A percentile compares a stretch with the other conserved stretches of the same genome.
phyloP scores from a whole-genome alignment of 2,888 invertebrate genomes.

The Tetrapedia diversipes region DNA sequence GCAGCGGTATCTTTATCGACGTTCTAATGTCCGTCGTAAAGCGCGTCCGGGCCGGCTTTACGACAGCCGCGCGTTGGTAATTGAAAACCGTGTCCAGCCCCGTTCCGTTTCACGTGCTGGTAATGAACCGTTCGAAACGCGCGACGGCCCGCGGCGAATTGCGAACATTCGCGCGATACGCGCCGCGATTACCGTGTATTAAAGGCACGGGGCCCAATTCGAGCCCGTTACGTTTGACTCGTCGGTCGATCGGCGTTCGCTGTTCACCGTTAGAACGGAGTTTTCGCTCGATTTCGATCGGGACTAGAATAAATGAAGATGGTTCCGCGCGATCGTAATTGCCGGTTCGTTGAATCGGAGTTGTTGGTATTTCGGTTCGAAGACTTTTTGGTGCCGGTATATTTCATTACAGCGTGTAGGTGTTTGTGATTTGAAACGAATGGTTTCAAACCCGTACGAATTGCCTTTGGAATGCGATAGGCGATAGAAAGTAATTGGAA shows the following conservation, averaged over 20 bases:
- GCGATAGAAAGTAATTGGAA: no score
- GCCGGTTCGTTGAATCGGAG: background rate
- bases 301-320: background rate
- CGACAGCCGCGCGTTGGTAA: constrained; percentile 68
- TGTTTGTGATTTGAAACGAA: no score
- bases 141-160: constrained; percentile 29
- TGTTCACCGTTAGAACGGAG: background rate
- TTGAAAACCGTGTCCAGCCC: constrained; percentile 68
- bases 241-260: constrained; percentile 16
- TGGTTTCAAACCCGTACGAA: no score
- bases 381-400: no score
- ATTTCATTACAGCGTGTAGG: no score
- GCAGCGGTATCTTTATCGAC: constrained; percentile 58
- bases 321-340: background rate
- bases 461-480: no score
- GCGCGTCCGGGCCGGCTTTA: constrained; percentile 56
- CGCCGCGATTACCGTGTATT: constrained; percentile 42
- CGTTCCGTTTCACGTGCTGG: constrained; percentile 47
- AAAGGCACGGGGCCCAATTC: constrained; percentile 30
- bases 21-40: constrained; percentile 62
- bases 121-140: constrained; percentile 38
- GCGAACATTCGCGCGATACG: constrained; percentile 46
- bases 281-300: background rate
- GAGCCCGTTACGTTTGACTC: constrained; percentile 33
- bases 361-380: no score